phyloP scores from a whole-genome alignment of 2,797 vertebrate genomes.

The Aphelocoma californica region DNA sequence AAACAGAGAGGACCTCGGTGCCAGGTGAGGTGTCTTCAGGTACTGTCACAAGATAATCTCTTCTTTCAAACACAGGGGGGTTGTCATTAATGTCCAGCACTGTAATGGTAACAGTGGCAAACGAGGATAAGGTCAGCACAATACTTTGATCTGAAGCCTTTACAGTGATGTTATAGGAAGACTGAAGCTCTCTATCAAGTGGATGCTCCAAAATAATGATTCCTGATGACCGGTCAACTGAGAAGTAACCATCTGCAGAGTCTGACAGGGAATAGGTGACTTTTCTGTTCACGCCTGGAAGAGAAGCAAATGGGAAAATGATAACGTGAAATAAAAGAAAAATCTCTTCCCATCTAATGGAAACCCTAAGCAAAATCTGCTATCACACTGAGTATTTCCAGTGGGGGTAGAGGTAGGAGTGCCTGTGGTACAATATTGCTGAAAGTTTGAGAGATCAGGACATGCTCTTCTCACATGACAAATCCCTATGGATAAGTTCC shows the following conservation, averaged over 20 bases:
- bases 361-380: neutral
- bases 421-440: neutral
- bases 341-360: neutral
- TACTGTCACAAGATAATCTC: constrained; percentile 89
- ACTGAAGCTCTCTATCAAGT: constrained; percentile 90
- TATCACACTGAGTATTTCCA: neutral
- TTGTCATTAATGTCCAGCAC: constrained; percentile 97
- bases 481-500: neutral
- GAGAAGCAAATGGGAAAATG: constrained; percentile 3
- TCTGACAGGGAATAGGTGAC: constrained; percentile 88
- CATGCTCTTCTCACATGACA: neutral
- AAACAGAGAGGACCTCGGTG: constrained; percentile 86
- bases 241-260: constrained; percentile 86
- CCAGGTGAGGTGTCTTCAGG: constrained; percentile 87
- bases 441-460: neutral
- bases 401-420: neutral
- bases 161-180: constrained; percentile 87
- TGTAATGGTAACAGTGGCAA: constrained; percentile 87
- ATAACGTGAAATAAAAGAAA: neutral
- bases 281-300: constrained; percentile 85
- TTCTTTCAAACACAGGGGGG: constrained; percentile 92
- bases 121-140: constrained; percentile 80
- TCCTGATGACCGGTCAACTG: constrained; percentile 88
- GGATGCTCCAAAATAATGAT: constrained; percentile 88
- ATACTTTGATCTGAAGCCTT: constrained; percentile 87